Percentiles rank a stretch among this genome's conserved stretches.
Evolutionary conservation across 1,140 invertebrate genomes (phyloP).

Genomic region (Zaprionus nigranus): DNA sequence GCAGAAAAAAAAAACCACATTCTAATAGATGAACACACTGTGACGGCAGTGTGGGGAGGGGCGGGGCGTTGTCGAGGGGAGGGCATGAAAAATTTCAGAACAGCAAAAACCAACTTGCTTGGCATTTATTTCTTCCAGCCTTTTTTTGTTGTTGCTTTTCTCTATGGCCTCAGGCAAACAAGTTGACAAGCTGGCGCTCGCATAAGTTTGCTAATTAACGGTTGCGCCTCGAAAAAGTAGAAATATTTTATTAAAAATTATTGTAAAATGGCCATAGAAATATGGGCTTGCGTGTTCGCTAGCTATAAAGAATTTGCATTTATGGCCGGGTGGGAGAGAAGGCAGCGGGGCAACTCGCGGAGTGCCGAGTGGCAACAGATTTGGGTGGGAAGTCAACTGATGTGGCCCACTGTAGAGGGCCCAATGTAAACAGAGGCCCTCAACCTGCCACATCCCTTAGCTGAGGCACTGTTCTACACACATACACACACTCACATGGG

Average conservation of each 20-base stretch:
- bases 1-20: slow-evolving; percentile 42
- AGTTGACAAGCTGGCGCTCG: slow-evolving; percentile 75
- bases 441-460: not conserved
- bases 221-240: slow-evolving; percentile 55
- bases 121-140: not conserved
- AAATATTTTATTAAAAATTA: slow-evolving; percentile 75
- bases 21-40: slow-evolving; percentile 15
- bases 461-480: not conserved
- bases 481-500: slow-evolving; percentile 48
- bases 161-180: slow-evolving; percentile 51
- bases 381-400: slow-evolving; percentile 4
- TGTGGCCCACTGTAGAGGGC: slow-evolving; percentile 13
- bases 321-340: slow-evolving; percentile 18
- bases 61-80: slow-evolving; percentile 1
- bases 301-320: slow-evolving; percentile 69
- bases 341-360: not conserved
- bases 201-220: slow-evolving; percentile 80
- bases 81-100: slow-evolving; percentile 54
- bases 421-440: not conserved
- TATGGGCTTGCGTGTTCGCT: slow-evolving; percentile 67
- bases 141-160: not conserved
- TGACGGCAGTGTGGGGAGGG: not conserved
- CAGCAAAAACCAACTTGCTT: slow-evolving; percentile 15
- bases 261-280: slow-evolving; percentile 67
- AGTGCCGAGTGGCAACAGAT: slow-evolving; percentile 43